Evolutionary conservation across 1,140 invertebrate genomes (phyloP), one percentile per base, ranked within the genome.

Genomic region (Drosophila subpulchrella): DNA sequence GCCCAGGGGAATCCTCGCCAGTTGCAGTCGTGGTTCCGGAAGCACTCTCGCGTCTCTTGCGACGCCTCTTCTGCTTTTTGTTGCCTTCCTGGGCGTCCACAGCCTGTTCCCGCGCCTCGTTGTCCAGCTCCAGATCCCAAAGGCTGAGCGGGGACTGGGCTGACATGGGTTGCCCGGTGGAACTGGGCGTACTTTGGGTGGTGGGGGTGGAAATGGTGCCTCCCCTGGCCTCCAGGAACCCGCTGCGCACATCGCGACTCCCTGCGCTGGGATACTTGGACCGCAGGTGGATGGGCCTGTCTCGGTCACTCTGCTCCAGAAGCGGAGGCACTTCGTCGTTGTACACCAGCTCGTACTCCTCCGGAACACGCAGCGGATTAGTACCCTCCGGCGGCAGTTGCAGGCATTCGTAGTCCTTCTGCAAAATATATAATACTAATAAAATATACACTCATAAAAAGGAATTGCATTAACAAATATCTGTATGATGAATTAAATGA

Each of bases 81-180:
- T 71, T 53, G 6, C 27, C 59, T 13, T 54, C 79, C 10, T 59
- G 74, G 13, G 75, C 62, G 38, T 84, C 71, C 6, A 46, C 68
- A 0, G 73, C 66, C 41, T 70, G 74, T 41, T 92, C 91, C 1
- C 70, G 48, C 5, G 91, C 88, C 61, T 92, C 83, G 32, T 86
- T 92, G 63, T 92, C 92, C 34, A 91, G 61, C 75, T 92, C 92
- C 17, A 92, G 47, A 50, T 92, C 92, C 92, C 92, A 92, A 6
- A 92, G 47, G 41, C 78, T 92, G 0, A 92, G 61, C 27, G 85
- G 83, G 0, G 79, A 82, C 47, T 89, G 84, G 0, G 67, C 76
- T 3, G 68, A n/a, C n/a, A 65, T 27, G 0, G 84, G 84, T 13
- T 56, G 46, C n/a, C 67, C 82, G 15, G 79, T 85, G 27, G 73